Conservation (phyloP, 37 sponge, comb jelly and placozoan species). For the Axinella damicornis region DNA sequence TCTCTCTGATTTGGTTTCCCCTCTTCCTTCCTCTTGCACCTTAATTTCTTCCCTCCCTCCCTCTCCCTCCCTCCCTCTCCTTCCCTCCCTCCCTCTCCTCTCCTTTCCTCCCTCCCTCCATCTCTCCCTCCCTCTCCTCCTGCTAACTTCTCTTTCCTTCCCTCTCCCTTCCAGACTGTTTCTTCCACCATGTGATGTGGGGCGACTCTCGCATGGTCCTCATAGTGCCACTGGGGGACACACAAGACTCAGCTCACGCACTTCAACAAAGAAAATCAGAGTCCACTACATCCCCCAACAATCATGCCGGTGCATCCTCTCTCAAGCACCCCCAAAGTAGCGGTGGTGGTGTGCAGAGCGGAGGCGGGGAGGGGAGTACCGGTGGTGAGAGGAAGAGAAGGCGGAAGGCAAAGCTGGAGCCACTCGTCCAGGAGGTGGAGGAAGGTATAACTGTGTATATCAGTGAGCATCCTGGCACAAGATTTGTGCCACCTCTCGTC, state of each 20-base stretch:
- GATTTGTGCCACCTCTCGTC: too few relatives aligned
- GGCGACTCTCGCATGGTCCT: constrained; percentile 46
- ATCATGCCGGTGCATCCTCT: background rate
- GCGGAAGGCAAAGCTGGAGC: constrained; percentile 28
- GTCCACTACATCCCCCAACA: too few relatives aligned
- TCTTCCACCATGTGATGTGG: constrained; percentile 73
- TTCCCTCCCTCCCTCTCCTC: too few relatives aligned
- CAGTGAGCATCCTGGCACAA: too few relatives aligned
- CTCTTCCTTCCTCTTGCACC: too few relatives aligned
- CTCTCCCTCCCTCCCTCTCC: too few relatives aligned
- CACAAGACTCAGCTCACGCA: too few relatives aligned
- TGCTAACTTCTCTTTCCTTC: background rate
- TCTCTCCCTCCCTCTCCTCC: background rate
- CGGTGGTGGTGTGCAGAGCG: background rate
- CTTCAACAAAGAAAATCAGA: too few relatives aligned
- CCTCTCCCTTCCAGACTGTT: constrained; percentile 39
- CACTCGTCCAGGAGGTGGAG: constrained; percentile 25
- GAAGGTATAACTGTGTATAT: background rate
- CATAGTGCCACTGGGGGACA: constrained; percentile 42
- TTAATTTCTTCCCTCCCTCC: too few relatives aligned
- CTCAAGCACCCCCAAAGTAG: background rate
- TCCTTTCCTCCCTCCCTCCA: background rate
- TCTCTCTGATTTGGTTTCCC: too few relatives aligned
- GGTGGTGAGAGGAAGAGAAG: constrained; percentile 37
- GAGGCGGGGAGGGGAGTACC: background rate